phyloP scores from a whole-genome alignment of 2,797 vertebrate genomes.

The Lithobates pipiens region DNA sequence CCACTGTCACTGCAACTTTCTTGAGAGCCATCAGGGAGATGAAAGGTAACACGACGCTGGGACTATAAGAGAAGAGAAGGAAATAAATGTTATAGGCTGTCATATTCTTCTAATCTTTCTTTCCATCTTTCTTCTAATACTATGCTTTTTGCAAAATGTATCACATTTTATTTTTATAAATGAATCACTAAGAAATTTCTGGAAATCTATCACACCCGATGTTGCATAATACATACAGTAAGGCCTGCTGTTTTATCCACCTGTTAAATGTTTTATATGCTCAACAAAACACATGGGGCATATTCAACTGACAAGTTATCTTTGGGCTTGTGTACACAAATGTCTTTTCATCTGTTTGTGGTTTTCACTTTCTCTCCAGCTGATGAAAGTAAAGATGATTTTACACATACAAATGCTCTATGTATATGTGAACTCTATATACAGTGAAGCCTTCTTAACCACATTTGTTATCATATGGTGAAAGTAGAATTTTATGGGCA shows the following conservation, averaged over 20 bases:
- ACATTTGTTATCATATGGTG: not conserved
- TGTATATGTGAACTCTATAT: not conserved
- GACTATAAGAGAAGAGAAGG: constrained; percentile 98
- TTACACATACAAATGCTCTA: not conserved
- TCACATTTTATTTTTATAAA: not conserved
- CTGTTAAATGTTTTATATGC: not conserved
- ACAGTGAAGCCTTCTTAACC: not conserved
- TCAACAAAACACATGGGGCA: not conserved
- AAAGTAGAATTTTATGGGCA: not conserved
- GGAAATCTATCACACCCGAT: not conserved
- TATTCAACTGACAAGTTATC: not conserved
- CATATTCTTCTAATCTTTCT: constrained; percentile 54
- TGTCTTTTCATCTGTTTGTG: not conserved
- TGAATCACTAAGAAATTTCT: not conserved
- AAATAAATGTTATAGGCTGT: constrained; percentile 89
- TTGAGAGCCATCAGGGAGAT: constrained; percentile 98
- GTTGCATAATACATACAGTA: constrained; percentile 1
- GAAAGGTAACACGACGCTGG: constrained; percentile 98
- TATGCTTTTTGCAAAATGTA: not conserved
- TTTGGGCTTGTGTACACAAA: not conserved
- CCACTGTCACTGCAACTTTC: constrained; percentile 99
- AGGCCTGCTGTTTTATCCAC: not conserved
- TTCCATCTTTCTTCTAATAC: constrained; percentile 13
- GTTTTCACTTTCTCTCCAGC: not conserved
- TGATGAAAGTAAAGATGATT: not conserved